Evolutionary conservation across 1,140 invertebrate genomes (phyloP).

Genomic region (Papilio dardanus): DNA sequence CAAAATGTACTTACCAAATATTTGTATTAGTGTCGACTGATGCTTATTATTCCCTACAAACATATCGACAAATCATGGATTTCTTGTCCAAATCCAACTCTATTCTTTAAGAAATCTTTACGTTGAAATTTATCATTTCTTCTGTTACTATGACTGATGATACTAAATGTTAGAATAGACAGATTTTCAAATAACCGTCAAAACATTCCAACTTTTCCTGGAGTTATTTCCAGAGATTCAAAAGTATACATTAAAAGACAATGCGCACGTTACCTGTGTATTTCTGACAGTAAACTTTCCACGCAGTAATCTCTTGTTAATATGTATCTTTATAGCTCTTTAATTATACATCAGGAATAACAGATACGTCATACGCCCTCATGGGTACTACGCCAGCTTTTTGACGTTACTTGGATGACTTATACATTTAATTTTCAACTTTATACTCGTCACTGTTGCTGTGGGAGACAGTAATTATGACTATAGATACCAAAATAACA

Average conservation of each 20-base stretch:
- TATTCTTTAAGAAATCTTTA: no score
- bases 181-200: background rate
- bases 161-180: background rate
- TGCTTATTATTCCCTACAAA: background rate
- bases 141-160: background rate
- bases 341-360: slow-evolving; percentile 31
- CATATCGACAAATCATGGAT: background rate
- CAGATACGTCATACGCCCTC: slow-evolving; percentile 26
- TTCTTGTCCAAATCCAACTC: background rate
- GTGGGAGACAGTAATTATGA: background rate
- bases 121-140: no score
- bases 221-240: slow-evolving; percentile 16
- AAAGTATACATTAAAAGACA: slow-evolving; percentile 22
- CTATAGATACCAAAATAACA: background rate
- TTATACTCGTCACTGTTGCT: background rate
- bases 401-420: slow-evolving; percentile 31
- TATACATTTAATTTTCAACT: background rate
- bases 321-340: slow-evolving; percentile 25
- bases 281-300: slow-evolving; percentile 25
- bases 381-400: background rate
- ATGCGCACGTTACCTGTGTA: slow-evolving; percentile 22
- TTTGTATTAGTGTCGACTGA: background rate
- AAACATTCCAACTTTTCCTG: slow-evolving; percentile 2
- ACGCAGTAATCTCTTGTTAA: slow-evolving; percentile 4
- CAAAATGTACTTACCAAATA: background rate